Conservation (phyloP, 2,888 invertebrate species). For the Himalopsyche tibetana region DNA sequence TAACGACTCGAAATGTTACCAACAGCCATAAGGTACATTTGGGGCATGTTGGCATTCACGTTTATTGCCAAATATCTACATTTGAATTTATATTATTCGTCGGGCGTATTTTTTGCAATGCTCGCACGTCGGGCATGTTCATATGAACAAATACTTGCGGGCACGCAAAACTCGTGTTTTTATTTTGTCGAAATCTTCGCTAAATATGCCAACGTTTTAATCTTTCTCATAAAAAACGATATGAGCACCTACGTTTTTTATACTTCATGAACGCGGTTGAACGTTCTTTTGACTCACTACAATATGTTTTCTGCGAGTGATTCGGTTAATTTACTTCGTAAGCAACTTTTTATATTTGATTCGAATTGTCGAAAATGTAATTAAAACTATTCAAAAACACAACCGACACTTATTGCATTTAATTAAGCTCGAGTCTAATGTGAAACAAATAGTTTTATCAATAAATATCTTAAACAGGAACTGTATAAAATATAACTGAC, state of each 20-base stretch:
- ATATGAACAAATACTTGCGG: conserved; percentile 18
- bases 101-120: conserved; percentile 10
- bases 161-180: neutral
- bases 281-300: neutral
- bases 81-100: conserved; percentile 44
- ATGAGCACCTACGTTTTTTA: neutral
- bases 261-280: neutral
- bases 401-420: no score
- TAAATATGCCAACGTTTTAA: neutral
- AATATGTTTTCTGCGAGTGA: no score
- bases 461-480: no score
- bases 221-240: neutral
- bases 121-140: conserved; percentile 2
- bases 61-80: conserved; percentile 47
- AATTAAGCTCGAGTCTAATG: no score
- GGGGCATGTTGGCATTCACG: conserved; percentile 8
- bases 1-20: conserved; percentile 11
- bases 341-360: no score
- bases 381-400: no score
- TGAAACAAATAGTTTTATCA: no score
- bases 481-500: no score
- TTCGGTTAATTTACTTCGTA: no score
- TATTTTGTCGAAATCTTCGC: conserved; percentile 29
- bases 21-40: neutral
- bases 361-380: no score